phyloP scores from a whole-genome alignment of 2,797 vertebrate genomes.

The Lutjanus campechanus region DNA sequence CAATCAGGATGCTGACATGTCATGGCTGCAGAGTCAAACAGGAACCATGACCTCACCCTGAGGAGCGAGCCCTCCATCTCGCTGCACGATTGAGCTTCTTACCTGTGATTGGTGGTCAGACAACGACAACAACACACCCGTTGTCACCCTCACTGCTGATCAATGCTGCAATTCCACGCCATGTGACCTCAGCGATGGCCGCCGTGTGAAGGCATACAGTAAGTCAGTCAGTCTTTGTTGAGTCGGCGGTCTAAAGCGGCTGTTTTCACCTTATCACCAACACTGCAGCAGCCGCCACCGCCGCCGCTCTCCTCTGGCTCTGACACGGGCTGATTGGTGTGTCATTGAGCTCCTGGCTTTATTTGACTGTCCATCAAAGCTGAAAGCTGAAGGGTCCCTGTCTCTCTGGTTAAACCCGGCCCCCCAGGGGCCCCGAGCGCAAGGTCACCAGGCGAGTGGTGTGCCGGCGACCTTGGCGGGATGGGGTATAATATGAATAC shows the following conservation, averaged over 20 bases:
- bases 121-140: conserved; percentile 34
- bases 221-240: conserved; percentile 59
- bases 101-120: conserved; percentile 58
- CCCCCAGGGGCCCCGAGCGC: conserved; percentile 47
- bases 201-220: conserved; percentile 1
- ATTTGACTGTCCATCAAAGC: conserved; percentile 77
- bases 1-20: background rate
- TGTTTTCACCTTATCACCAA: conserved; percentile 45
- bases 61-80: conserved; percentile 13
- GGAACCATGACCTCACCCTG: conserved; percentile 34
- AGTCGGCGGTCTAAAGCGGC: conserved; percentile 15
- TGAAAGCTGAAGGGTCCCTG: conserved; percentile 66
- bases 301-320: conserved; percentile 28
- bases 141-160: conserved; percentile 53
- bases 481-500: conserved; percentile 85
- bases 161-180: conserved; percentile 47
- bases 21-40: conserved; percentile 19
- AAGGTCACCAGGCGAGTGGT: conserved; percentile 74
- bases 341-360: conserved; percentile 72
- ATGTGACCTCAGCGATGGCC: conserved; percentile 53
- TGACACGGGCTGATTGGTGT: conserved; percentile 71
- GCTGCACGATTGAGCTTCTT: conserved; percentile 15
- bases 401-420: conserved; percentile 60
- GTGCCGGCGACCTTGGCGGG: conserved; percentile 75
- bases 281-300: background rate